Conservation (phyloP, 2,888 invertebrate genomes). For the Macrophya annulata region DNA sequence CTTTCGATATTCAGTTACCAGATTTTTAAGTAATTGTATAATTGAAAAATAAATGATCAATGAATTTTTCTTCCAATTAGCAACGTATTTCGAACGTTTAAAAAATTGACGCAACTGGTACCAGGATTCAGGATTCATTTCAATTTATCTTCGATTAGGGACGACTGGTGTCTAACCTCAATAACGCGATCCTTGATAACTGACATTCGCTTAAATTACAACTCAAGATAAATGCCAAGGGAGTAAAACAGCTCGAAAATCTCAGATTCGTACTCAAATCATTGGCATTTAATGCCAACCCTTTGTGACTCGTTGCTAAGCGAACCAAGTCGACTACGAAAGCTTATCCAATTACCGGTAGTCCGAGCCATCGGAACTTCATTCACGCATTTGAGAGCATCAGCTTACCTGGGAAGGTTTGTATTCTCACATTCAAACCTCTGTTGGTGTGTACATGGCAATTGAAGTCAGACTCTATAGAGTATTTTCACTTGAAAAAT, state of each 20-base stretch:
- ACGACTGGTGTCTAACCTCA: not conserved
- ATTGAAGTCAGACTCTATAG: not conserved
- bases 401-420: constrained; percentile 7
- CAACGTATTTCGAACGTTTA: constrained; percentile 14
- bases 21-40: not conserved
- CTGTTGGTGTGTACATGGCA: not conserved
- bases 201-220: not conserved
- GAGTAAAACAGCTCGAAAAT: not conserved
- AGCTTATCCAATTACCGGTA: constrained; percentile 48
- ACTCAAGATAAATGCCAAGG: not conserved
- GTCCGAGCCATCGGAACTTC: constrained; percentile 45
- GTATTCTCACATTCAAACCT: not conserved
- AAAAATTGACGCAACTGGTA: constrained; percentile 25
- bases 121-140: not conserved
- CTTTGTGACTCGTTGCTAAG: constrained; percentile 20
- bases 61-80: constrained; percentile 10
- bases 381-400: constrained; percentile 13
- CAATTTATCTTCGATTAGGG: constrained; percentile 37
- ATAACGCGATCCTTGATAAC: constrained; percentile 8
- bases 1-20: not conserved
- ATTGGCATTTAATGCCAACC: constrained; percentile 19
- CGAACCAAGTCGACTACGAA: constrained; percentile 16
- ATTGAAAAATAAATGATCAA: constrained; percentile 1
- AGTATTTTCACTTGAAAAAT: not conserved
- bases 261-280: constrained; percentile 27